phyloP scores from a whole-genome alignment of 2,797 vertebrate genomes.

The Semotilus atromaculatus region DNA sequence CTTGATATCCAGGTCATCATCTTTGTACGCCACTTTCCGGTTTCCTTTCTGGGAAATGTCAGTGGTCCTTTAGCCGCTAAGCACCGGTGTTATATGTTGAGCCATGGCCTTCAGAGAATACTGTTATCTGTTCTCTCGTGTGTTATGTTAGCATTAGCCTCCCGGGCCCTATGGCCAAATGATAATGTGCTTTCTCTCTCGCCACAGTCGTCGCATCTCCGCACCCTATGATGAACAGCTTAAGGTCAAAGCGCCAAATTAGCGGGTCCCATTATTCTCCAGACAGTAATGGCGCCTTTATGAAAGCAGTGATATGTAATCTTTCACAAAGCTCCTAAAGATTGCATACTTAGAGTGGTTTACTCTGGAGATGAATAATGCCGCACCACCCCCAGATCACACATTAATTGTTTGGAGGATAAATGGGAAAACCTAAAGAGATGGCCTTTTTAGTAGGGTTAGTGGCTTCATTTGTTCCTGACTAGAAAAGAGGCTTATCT shows the following conservation, averaged over 20 bases:
- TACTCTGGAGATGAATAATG: slow-evolving; percentile 15
- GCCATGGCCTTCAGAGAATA: not conserved
- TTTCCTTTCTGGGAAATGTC: not conserved
- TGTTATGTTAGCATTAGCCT: slow-evolving; percentile 69
- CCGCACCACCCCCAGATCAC: not conserved
- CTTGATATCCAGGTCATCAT: not conserved
- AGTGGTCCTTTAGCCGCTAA: not conserved
- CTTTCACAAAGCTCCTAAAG: slow-evolving; percentile 69
- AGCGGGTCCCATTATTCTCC: slow-evolving; percentile 75
- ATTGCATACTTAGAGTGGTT: slow-evolving; percentile 24
- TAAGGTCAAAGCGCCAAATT: slow-evolving; percentile 79
- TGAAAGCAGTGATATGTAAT: slow-evolving; percentile 75
- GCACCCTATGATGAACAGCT: slow-evolving; percentile 76
- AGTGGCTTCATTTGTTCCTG: slow-evolving; percentile 9
- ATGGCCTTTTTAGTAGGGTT: slow-evolving; percentile 9
- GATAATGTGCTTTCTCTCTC: slow-evolving; percentile 76
- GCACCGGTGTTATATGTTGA: slow-evolving; percentile 54
- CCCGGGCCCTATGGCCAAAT: slow-evolving; percentile 77
- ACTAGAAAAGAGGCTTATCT: not conserved
- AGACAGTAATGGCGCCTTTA: slow-evolving; percentile 79
- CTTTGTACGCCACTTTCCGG: not conserved
- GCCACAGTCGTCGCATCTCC: slow-evolving; percentile 56
- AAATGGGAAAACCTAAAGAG: not conserved
- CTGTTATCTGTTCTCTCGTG: slow-evolving; percentile 23
- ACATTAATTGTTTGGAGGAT: slow-evolving; percentile 22